Conservation (phyloP, 2,113 vertebrate genomes). For the Coracopsis vasa region DNA sequence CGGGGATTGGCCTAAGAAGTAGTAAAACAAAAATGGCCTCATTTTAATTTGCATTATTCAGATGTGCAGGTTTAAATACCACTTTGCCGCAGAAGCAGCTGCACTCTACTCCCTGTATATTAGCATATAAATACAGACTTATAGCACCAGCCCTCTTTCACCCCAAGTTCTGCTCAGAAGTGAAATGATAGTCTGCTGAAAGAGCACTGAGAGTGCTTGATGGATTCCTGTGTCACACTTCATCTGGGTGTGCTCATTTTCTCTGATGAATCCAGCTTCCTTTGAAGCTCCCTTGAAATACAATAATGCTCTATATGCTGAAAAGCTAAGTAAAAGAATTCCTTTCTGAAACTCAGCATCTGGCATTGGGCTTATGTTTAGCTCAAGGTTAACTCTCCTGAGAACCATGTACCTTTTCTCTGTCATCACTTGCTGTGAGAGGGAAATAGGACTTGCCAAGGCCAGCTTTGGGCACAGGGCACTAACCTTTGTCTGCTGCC, state of each 20-base stretch:
- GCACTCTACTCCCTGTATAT: neutral
- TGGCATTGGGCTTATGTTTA: neutral
- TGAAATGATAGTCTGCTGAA: neutral
- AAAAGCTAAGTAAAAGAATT: conserved; percentile 31
- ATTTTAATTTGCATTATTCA: conserved; percentile 7
- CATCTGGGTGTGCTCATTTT: conserved; percentile 32
- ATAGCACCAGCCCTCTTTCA: neutral
- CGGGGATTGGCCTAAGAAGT: neutral
- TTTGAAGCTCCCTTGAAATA: conserved; percentile 37
- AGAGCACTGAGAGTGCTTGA: neutral
- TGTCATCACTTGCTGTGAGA: neutral
- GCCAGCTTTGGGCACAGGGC: neutral
- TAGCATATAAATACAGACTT: neutral
- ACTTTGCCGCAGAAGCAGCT: neutral
- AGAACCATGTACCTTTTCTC: neutral
- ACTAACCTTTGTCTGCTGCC: conserved; percentile 43
- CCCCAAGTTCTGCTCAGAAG: neutral
- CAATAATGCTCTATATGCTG: neutral
- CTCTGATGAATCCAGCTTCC: conserved; percentile 36
- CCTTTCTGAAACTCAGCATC: conserved; percentile 28
- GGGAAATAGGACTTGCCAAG: neutral
- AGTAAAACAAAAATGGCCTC: neutral
- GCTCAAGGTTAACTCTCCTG: conserved; percentile 24
- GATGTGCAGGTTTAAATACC: neutral
- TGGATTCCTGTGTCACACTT: conserved; percentile 50